Conservation (phyloP, 2,113 vertebrate species). For the Pygoscelis antarcticus region DNA sequence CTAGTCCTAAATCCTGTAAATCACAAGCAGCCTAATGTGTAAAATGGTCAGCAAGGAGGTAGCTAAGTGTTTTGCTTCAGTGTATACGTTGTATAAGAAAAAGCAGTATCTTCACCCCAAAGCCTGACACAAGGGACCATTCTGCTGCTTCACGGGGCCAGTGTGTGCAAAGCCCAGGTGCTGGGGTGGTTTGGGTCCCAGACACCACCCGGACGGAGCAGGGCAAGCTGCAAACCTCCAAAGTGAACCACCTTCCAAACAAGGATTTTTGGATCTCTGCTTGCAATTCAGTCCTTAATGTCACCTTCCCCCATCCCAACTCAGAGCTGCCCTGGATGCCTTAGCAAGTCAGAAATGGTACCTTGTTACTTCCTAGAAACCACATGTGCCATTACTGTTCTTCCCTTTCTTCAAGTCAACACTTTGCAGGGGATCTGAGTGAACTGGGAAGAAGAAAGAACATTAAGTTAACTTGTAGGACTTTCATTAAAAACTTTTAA, state of each 20-base stretch:
- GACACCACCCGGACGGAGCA: rapidly evolving
- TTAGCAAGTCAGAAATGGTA: background rate
- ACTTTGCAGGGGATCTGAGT: background rate
- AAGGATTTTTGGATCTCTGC: background rate
- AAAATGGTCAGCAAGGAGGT: background rate
- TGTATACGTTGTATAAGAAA: background rate
- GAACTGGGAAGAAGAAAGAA: background rate
- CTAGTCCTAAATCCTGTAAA: background rate
- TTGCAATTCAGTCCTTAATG: background rate
- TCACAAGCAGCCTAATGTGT: background rate
- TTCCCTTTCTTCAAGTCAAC: background rate
- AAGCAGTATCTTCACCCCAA: background rate
- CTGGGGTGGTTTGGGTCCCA: background rate
- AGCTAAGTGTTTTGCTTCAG: background rate
- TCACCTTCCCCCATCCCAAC: background rate
- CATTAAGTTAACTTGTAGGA: background rate
- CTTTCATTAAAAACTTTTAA: background rate
- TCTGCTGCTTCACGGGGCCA: background rate
- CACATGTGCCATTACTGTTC: background rate
- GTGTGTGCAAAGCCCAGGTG: background rate
- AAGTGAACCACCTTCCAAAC: background rate
- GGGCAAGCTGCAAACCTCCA: background rate
- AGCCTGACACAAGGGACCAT: background rate
- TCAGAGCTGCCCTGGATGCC: background rate
- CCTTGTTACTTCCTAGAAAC: background rate